phyloP scores from a whole-genome alignment of 1,140 invertebrate species.

The Dendroctonus valens region DNA sequence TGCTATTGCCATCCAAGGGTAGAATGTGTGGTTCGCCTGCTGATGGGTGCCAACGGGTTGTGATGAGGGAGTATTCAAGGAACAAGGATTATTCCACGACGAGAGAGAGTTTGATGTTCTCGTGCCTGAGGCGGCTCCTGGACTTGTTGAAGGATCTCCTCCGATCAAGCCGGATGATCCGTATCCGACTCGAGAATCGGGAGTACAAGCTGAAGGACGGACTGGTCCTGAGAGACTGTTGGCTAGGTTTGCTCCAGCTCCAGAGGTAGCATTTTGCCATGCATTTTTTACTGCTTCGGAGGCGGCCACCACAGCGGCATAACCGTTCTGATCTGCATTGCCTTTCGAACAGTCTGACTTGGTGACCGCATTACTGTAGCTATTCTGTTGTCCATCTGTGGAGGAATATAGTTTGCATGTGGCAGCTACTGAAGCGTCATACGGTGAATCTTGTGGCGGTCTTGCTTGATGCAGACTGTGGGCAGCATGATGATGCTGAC shows the following conservation, averaged over 20 bases:
- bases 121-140: constrained; percentile 60
- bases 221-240: constrained; percentile 59
- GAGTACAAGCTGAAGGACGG: constrained; percentile 81
- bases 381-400: constrained; percentile 60
- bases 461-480: constrained; percentile 71
- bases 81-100: constrained; percentile 79
- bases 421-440: constrained; percentile 83
- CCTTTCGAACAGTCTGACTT: constrained; percentile 53
- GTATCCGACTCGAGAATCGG: constrained; percentile 72
- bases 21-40: constrained; percentile 91
- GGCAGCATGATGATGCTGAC: constrained; percentile 76
- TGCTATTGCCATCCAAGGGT: constrained; percentile 98
- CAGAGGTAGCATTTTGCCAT: constrained; percentile 61
- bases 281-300: constrained; percentile 66
- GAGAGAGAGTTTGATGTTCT: constrained; percentile 61
- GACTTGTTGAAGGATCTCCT: constrained; percentile 73
- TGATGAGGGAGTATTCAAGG: constrained; percentile 69
- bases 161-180: constrained; percentile 63
- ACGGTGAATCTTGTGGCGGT: constrained; percentile 82
- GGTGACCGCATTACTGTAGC: constrained; percentile 56
- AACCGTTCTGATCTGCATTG: constrained; percentile 63
- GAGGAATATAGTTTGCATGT: constrained; percentile 78
- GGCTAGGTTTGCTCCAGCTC: constrained; percentile 61
- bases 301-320: constrained; percentile 63
- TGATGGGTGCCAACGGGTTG: constrained; percentile 79